A percentile compares a stretch with the other conserved stretches of the same genome.
These are phyloP conservation scores for Apodemia zela DNA, from an alignment of 2,888 invertebrate genomes.

Conservation along the genomic window DNA sequence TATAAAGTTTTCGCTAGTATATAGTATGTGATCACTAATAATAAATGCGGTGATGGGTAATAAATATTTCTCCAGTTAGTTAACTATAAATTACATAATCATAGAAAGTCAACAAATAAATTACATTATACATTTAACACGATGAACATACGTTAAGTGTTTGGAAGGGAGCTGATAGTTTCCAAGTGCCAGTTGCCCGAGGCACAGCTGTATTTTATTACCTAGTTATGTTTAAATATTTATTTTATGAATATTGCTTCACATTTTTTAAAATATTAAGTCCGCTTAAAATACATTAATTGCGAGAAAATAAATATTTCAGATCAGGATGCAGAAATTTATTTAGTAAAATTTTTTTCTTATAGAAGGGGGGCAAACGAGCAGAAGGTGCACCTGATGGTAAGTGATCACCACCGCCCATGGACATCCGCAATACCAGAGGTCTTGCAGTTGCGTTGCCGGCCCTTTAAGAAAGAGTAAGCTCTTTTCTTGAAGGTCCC, in stretches of 20 bases:
- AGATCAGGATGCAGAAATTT: too few species aligned
- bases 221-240: constrained; percentile 5
- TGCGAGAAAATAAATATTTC: neutral
- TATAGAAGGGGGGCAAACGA: too few species aligned
- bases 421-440: too few species aligned
- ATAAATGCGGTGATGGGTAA: neutral
- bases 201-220: constrained; percentile 30
- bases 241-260: constrained; percentile 11
- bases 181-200: constrained; percentile 21
- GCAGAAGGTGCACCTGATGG: too few species aligned
- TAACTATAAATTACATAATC: neutral
- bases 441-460: too few species aligned
- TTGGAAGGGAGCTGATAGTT: constrained; percentile 29
- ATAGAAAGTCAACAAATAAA: constrained; percentile 11
- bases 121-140: neutral
- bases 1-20: too few species aligned
- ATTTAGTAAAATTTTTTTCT: too few species aligned
- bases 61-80: neutral
- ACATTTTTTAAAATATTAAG: neutral
- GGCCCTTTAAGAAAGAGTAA: too few species aligned
- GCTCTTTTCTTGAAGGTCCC: too few species aligned
- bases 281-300: neutral
- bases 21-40: too few species aligned
- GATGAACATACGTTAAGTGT: constrained; percentile 26
- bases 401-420: too few species aligned